phyloP scores from a whole-genome alignment of 2,888 invertebrate genomes.

The Drosophila parthenogenetica region DNA sequence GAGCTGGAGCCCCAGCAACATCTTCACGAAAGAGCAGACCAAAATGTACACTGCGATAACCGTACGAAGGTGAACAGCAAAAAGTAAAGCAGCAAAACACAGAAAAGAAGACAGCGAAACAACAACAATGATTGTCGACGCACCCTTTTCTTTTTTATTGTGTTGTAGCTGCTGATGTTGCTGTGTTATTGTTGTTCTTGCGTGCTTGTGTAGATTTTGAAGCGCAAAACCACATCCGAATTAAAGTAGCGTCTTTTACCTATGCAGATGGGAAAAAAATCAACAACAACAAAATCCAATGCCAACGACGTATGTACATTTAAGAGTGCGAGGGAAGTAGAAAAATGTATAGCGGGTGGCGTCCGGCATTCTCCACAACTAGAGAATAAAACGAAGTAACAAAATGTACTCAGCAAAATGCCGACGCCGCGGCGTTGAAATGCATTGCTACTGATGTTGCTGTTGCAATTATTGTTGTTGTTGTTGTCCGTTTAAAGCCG shows the following conservation, averaged over 20 bases:
- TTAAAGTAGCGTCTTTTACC: slow-evolving; percentile 45
- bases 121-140: slow-evolving; percentile 68
- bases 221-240: slow-evolving; percentile 78
- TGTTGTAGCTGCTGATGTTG: slow-evolving; percentile 27
- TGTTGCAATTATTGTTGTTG: slow-evolving; percentile 13
- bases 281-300: slow-evolving; percentile 17
- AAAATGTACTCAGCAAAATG: slow-evolving; percentile 53
- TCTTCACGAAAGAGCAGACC: slow-evolving; percentile 62
- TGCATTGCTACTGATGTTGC: slow-evolving; percentile 27
- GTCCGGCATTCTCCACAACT: slow-evolving; percentile 33
- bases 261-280: slow-evolving; percentile 33
- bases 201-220: slow-evolving; percentile 45
- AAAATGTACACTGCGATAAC: slow-evolving; percentile 71
- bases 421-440: slow-evolving; percentile 55
- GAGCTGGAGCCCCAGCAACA: slow-evolving; percentile 56
- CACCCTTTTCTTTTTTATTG: slow-evolving; percentile 69
- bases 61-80: slow-evolving; percentile 74
- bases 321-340: slow-evolving; percentile 23
- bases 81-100: slow-evolving; percentile 64
- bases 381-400: slow-evolving; percentile 26
- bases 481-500: slow-evolving; percentile 63
- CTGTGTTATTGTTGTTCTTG: slow-evolving; percentile 22
- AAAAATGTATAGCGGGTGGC: slow-evolving; percentile 32
- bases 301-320: slow-evolving; percentile 1
- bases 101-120: slow-evolving; percentile 46